phyloP scores from a whole-genome alignment of 1,140 invertebrate species.

The Macrostomum lignano region DNA sequence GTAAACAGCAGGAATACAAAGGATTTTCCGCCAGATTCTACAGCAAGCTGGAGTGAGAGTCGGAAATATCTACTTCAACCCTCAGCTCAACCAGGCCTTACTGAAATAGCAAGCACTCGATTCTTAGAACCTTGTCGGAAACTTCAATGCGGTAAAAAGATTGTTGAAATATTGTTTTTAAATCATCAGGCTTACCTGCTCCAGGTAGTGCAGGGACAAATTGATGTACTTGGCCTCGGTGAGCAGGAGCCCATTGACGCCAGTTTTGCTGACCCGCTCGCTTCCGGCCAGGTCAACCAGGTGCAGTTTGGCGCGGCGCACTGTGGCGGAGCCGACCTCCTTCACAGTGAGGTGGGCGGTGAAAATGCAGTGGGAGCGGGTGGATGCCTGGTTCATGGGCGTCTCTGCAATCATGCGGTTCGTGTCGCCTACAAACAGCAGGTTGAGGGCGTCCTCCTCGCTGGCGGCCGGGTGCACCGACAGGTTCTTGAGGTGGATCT shows the following conservation, averaged over 20 bases:
- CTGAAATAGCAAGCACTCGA: conserved; percentile 12
- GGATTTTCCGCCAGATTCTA: conserved; percentile 2
- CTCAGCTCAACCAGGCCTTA: conserved; percentile 1
- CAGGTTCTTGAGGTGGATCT: conserved; percentile 35
- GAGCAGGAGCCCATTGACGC: conserved; percentile 31
- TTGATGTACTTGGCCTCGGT: conserved; percentile 39
- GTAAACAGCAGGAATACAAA: not conserved
- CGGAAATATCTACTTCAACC: not conserved
- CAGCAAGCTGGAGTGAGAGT: conserved; percentile 2
- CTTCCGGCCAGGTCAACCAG: conserved; percentile 38
- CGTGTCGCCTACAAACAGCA: conserved; percentile 34
- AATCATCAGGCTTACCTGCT: conserved; percentile 30
- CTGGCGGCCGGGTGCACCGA: conserved; percentile 31
- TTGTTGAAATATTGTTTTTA: too few species aligned
- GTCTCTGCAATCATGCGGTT: conserved; percentile 37
- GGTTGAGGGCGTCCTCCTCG: conserved; percentile 35
- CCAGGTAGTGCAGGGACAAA: conserved; percentile 37
- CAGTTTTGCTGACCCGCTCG: conserved; percentile 6
- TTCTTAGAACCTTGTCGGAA: not conserved
- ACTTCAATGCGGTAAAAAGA: too few species aligned
- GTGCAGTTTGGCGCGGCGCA: conserved; percentile 35
- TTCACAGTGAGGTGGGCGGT: conserved; percentile 34
- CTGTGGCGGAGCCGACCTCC: conserved; percentile 26
- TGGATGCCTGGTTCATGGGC: conserved; percentile 37
- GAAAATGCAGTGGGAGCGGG: conserved; percentile 39